Evolutionary conservation across 2,113 vertebrate genomes (phyloP).

Genomic region (Perognathus longimembris): DNA sequence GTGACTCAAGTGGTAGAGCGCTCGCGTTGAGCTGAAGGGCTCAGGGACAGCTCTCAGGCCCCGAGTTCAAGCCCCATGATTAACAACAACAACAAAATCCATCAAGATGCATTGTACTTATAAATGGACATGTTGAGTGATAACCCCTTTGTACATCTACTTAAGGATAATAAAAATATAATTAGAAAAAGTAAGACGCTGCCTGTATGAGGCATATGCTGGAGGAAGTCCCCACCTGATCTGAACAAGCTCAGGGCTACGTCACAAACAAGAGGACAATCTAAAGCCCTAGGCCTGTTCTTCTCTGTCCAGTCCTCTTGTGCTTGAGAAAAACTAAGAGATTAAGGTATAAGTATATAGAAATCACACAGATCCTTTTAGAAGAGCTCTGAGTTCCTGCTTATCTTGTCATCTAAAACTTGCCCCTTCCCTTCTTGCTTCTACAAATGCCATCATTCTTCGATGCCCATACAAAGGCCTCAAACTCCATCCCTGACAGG

Average conservation of each 20-base stretch:
- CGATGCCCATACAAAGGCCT: background rate
- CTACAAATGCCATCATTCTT: background rate
- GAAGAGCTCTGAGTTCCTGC: background rate
- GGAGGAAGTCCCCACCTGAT: background rate
- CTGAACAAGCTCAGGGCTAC: background rate
- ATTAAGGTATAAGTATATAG: background rate
- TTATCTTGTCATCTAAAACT: background rate
- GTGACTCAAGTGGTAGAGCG: too few relatives aligned
- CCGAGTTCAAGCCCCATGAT: too few relatives aligned
- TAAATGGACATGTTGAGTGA: too few relatives aligned
- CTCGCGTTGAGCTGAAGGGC: too few relatives aligned
- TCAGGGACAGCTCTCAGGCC: too few relatives aligned
- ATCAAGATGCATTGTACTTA: too few relatives aligned
- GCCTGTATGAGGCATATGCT: background rate
- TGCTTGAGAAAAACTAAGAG: background rate
- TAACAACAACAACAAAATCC: too few relatives aligned
- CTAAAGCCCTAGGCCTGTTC: background rate
- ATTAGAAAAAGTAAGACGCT: background rate
- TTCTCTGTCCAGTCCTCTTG: background rate
- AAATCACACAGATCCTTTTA: background rate
- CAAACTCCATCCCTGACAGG: too few relatives aligned
- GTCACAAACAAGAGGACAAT: background rate
- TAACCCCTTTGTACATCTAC: too few relatives aligned
- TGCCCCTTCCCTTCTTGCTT: background rate
- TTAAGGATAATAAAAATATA: too few relatives aligned